Evolutionary conservation across 2,888 invertebrate species (phyloP), one percentile per base, ranked within the genome.

Genomic region (Protophormia terraenovae): DNA sequence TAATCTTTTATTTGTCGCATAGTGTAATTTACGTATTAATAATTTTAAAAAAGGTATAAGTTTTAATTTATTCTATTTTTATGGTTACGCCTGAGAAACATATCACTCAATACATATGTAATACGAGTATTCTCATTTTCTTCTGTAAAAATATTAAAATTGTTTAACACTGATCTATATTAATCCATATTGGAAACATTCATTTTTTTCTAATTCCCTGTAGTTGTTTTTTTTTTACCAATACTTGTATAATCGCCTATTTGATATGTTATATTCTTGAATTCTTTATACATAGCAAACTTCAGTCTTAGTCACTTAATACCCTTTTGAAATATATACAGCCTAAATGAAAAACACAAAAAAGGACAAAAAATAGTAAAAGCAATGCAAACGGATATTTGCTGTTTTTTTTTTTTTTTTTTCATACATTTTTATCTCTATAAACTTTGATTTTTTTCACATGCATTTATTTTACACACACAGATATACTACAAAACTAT

Each of bases 351-450:
- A 16, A 32, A 62, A 38, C 19, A 35, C 19, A 6, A 8, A 1
- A 47, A 19, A 47, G 5, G 8, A 19, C 2, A 62, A 19, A 35
- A 19, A 64, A 64, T 1, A 45, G 29, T 41, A 14, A 32, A 62
- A 19, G 16, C 22, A 77, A 69, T 58, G 45, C 58, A 55, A 77
- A 66, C 66, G 35, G 60, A 69, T 29, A 58, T 58, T 45, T 75
- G 16, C 19, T 66, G n/a, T 55, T 27, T 41, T 16, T 67, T 45
- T 45, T 16, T 6, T 27, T 27, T 53, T 35, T 60, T 60, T 35
- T 35, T 60, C 12, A 19, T 60, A 10, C 10, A 24, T 16, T 58
- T 35, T 66, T 66, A 50, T 66, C 32, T n/a, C 12, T n/a, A 32
- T 67, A 64, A 24, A 75, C 14, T 69, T 69, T 53, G 53, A 69